Evolutionary conservation across 2,113 vertebrate genomes (phyloP), one percentile per base, ranked within the genome.

Genomic region (Uria lomvia): DNA sequence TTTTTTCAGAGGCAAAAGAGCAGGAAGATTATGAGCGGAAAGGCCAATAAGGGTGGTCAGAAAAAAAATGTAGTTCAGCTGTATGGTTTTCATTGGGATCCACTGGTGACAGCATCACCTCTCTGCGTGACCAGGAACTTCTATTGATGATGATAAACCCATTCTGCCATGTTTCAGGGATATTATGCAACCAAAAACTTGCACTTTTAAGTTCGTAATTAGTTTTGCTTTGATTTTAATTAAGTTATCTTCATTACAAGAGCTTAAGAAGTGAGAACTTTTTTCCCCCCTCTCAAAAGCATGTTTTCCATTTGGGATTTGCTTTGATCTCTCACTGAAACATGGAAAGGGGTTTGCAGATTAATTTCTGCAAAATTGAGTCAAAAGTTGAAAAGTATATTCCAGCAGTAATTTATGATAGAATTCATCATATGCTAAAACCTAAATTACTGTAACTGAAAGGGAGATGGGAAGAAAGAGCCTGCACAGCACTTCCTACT

Each of bases 151-250:
- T 1, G 73, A 83, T 10, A 83, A 84, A 85, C 6, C 27, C 10
- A 11, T 58, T 70, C 81, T 91, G 50, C 15, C 74, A 80, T 12
- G 5, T 88, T 91, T 52, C 50, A 52, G 43, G 19, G 36, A 68
- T 27, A 65, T 91, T 94, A 90, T 16, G 26, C 84, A 92, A 85
- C 40, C 49, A 65, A 78, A 74, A 91, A 4, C 26, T 93, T 66
- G 38, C 49, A 78, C 67, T 95, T 92, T 63, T n/a, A 92, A 91
- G 89, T 84, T 86, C 89, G 55, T 88, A 95, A 96, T 95, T 96
- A 81, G 95, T 76, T 96, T 95, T 94, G 63, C 96, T 96, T 96
- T 90, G 92, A 96, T 95, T 96, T 92, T 95, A 95, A 95, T 95
- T 95, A 92, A 94, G 81, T 94, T 88, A 77, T 82, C 85, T 80